Conservation (phyloP, 2,888 invertebrate genomes). For the Stictocephala bisonia region DNA sequence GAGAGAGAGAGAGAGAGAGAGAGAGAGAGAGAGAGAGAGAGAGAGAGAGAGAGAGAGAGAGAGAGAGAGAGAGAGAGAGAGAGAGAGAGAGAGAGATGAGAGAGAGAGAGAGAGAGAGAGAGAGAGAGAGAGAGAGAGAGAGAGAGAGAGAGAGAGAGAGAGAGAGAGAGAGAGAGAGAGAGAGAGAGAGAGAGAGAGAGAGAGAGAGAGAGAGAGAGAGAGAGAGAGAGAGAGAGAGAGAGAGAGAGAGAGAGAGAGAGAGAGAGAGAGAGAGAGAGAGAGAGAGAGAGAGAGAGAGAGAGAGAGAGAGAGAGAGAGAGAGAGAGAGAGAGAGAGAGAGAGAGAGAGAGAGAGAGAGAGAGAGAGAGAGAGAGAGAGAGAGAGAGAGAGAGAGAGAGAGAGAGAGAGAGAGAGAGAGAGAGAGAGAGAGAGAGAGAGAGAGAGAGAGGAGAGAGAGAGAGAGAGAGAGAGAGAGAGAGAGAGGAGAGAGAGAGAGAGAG, state of each 20-base stretch:
- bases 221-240: slow-evolving; percentile 26
- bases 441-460: neutral
- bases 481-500: neutral
- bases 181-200: neutral
- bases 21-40: neutral
- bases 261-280: slow-evolving; percentile 33
- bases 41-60: slow-evolving; percentile 40
- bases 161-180: slow-evolving; percentile 36
- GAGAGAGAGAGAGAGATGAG: too few relatives aligned
- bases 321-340: slow-evolving; percentile 56
- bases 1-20: neutral
- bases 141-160: slow-evolving; percentile 13
- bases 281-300: slow-evolving; percentile 28
- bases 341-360: slow-evolving; percentile 35
- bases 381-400: neutral
- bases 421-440: slow-evolving; percentile 6
- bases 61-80: neutral
- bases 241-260: slow-evolving; percentile 44
- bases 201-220: neutral
- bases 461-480: neutral
- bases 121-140: neutral
- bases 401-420: neutral
- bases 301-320: slow-evolving; percentile 34
- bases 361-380: slow-evolving; percentile 27
- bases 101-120: too few relatives aligned